These are phyloP conservation scores for Acanthiza pusilla DNA, from an alignment of 2,797 vertebrate genomes.

Conservation along the genomic window DNA sequence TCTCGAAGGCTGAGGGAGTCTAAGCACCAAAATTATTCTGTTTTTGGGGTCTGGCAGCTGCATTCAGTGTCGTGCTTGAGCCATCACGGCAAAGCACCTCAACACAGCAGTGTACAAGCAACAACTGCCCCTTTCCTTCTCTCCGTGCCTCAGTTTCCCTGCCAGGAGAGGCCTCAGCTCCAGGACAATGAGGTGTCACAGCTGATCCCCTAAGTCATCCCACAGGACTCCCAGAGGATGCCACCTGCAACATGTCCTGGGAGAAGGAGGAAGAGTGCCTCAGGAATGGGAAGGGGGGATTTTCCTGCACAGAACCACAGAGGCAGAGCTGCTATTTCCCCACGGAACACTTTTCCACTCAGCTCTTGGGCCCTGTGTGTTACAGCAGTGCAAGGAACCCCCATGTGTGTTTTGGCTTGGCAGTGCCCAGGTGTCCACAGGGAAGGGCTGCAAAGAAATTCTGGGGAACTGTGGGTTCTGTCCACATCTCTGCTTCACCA, in stretches of 20 bases:
- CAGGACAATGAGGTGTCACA: background rate
- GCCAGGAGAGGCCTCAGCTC: background rate
- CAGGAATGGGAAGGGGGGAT: background rate
- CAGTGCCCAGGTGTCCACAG: background rate
- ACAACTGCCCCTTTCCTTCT: background rate
- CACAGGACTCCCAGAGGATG: background rate
- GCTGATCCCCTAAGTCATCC: background rate
- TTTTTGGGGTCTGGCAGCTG: background rate
- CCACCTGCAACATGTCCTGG: background rate
- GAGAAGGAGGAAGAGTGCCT: background rate
- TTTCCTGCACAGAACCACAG: background rate
- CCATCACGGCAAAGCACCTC: background rate
- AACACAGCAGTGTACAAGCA: no score
- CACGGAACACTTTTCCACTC: background rate
- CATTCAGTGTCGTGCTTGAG: background rate
- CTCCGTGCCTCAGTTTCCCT: background rate
- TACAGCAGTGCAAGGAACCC: background rate
- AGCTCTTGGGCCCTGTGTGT: background rate
- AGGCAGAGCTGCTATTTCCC: background rate
- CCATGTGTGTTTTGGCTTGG: rapidly evolving
- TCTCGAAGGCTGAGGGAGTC: background rate
- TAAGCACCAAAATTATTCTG: background rate
- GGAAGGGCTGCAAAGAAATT: background rate
- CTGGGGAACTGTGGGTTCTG: background rate
- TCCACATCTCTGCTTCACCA: background rate